Evolutionary conservation across 2,888 invertebrate genomes (phyloP).

Genomic region (Sinopyrophorus schimmeli): DNA sequence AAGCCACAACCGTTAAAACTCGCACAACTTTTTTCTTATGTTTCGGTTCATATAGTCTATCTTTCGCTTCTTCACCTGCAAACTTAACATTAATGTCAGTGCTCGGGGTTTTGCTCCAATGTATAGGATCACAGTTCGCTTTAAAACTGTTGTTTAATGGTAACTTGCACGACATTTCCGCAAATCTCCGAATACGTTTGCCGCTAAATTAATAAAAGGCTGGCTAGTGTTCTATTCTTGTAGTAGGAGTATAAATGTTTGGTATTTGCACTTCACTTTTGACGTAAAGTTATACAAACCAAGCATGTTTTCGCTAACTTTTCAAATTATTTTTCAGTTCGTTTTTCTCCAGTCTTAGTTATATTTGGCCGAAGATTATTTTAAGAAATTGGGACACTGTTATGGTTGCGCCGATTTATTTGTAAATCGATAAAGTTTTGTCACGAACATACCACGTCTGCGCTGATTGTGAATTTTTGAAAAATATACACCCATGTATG

Average conservation of each 20-base stretch:
- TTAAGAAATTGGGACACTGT: conserved; percentile 41
- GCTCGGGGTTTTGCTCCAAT: conserved; percentile 45
- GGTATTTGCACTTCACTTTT: conserved; percentile 15
- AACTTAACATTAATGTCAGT: conserved; percentile 66
- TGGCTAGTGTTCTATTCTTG: conserved; percentile 16
- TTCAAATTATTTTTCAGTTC: neutral
- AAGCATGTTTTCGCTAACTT: conserved; percentile 13
- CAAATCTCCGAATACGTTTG: no score
- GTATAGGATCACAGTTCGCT: conserved; percentile 31
- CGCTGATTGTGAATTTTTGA: no score
- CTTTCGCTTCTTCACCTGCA: conserved; percentile 66
- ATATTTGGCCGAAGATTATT: conserved; percentile 18
- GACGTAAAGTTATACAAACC: conserved; percentile 6
- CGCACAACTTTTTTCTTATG: conserved; percentile 86
- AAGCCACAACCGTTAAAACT: conserved; percentile 90
- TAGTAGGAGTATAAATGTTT: conserved; percentile 11
- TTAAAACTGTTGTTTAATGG: conserved; percentile 56
- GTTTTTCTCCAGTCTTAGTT: conserved; percentile 13
- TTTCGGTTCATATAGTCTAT: conserved; percentile 78
- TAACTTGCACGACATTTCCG: conserved; percentile 62
- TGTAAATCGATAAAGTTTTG: no score
- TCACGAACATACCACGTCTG: no score
- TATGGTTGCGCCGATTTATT: conserved; percentile 19
- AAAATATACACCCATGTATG: no score
- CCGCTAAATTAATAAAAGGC: conserved; percentile 4